A percentile compares a stretch with the other conserved stretches of the same genome.
Conservation (phyloP, 2,797 vertebrate species). For the Lepus townsendii region DNA sequence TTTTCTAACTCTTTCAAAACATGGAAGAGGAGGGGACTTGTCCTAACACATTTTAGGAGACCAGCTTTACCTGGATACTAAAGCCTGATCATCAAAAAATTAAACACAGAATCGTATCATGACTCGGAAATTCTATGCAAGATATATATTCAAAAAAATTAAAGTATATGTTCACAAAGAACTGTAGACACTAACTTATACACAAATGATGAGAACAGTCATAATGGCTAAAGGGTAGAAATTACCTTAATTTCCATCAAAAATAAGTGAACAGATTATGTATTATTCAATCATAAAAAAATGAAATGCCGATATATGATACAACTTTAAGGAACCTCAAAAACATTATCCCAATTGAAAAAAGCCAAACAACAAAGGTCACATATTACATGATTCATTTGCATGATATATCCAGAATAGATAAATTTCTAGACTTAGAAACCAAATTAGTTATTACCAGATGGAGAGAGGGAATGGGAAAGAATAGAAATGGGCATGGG, state of each 20-base stretch:
- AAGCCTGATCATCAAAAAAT: background rate
- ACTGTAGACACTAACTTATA: background rate
- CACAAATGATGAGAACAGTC: background rate
- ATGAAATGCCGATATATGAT: background rate
- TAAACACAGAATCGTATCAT: background rate
- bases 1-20: slow-evolving; percentile 1
- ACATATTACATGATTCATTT: background rate
- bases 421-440: background rate
- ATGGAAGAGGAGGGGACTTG: background rate
- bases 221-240: background rate
- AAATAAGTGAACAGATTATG: background rate
- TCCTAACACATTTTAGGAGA: background rate
- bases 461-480: background rate
- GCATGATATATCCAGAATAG: background rate
- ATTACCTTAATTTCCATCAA: background rate
- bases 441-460: background rate
- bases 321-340: background rate
- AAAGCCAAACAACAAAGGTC: background rate
- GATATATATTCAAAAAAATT: background rate
- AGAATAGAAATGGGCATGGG: background rate
- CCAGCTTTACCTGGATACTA: background rate
- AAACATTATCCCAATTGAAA: background rate
- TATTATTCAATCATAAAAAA: background rate
- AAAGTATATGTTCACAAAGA: background rate
- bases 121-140: background rate